Conservation (phyloP, 1,140 invertebrate species). For the Papilio polyxenes region DNA sequence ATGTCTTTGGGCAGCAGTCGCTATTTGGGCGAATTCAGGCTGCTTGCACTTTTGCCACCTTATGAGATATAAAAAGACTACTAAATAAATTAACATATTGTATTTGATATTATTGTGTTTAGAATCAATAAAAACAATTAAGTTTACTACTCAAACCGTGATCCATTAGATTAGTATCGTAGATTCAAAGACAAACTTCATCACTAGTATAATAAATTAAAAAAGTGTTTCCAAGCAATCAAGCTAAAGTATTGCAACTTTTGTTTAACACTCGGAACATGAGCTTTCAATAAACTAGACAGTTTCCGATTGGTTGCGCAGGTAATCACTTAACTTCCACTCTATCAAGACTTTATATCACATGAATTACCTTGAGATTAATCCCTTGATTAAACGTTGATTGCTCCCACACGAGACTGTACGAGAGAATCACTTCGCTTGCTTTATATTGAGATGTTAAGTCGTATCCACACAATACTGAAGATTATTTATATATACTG, state of each 20-base stretch:
- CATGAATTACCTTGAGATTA: constrained; percentile 35
- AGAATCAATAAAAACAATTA: too few species aligned
- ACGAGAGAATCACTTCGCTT: constrained; percentile 19
- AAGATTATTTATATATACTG: neutral
- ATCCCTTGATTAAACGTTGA: constrained; percentile 35
- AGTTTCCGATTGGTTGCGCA: constrained; percentile 15
- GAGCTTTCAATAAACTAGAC: constrained; percentile 36
- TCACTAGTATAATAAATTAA: neutral
- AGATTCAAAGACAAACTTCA: neutral
- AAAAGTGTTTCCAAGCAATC: neutral
- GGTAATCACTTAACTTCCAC: constrained; percentile 35
- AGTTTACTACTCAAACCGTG: neutral
- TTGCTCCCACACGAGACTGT: constrained; percentile 10
- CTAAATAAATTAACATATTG: too few species aligned
- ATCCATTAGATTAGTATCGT: neutral
- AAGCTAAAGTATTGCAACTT: neutral
- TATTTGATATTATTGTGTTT: too few species aligned
- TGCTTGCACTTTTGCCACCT: too few species aligned
- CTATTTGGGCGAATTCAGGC: too few species aligned
- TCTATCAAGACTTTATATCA: constrained; percentile 34
- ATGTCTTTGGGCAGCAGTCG: too few species aligned
- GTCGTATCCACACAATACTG: neutral
- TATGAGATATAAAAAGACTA: too few species aligned
- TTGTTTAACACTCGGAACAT: neutral
- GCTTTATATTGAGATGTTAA: neutral